These are phyloP conservation scores for Ardeotis arabs DNA, from an alignment of 2,113 vertebrate genomes.

Conservation along the genomic window DNA sequence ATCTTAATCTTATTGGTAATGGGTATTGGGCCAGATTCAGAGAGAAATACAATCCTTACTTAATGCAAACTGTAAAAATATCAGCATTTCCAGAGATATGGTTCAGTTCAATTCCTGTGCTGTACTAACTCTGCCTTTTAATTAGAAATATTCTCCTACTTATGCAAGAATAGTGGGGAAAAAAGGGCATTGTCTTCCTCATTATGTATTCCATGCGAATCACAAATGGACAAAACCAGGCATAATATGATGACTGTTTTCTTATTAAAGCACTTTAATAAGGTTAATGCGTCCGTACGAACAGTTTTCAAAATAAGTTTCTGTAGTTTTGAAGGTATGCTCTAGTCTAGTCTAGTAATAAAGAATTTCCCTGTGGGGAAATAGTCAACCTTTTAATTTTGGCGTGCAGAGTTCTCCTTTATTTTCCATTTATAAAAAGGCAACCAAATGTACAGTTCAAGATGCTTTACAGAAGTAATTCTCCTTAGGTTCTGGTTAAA, in stretches of 20 bases:
- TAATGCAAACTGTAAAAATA: conserved; percentile 79
- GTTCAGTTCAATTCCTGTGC: conserved; percentile 70
- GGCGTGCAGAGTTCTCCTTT: conserved; percentile 2
- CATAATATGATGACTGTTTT: conserved; percentile 67
- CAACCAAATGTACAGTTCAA: not conserved
- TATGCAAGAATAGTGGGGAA: conserved; percentile 69
- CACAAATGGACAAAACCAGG: conserved; percentile 73
- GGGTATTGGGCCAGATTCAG: conserved; percentile 66
- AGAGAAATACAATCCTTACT: conserved; percentile 78
- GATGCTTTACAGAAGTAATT: not conserved
- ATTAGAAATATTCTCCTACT: conserved; percentile 77
- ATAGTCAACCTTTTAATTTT: conserved; percentile 57
- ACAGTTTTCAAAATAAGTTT: conserved; percentile 62
- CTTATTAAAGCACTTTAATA: conserved; percentile 75
- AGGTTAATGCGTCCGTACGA: conserved; percentile 58
- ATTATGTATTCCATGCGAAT: conserved; percentile 70
- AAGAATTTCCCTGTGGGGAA: conserved; percentile 49
- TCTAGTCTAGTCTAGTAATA: conserved; percentile 32
- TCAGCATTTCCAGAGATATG: conserved; percentile 72
- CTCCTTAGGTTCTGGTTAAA: not conserved
- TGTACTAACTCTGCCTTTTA: conserved; percentile 74
- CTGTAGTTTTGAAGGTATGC: conserved; percentile 37
- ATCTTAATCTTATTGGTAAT: conserved; percentile 78
- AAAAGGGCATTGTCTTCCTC: conserved; percentile 69
- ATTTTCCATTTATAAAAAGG: conserved; percentile 40